Conservation (phyloP, 2,113 vertebrate species). For the Mirza zaza region DNA sequence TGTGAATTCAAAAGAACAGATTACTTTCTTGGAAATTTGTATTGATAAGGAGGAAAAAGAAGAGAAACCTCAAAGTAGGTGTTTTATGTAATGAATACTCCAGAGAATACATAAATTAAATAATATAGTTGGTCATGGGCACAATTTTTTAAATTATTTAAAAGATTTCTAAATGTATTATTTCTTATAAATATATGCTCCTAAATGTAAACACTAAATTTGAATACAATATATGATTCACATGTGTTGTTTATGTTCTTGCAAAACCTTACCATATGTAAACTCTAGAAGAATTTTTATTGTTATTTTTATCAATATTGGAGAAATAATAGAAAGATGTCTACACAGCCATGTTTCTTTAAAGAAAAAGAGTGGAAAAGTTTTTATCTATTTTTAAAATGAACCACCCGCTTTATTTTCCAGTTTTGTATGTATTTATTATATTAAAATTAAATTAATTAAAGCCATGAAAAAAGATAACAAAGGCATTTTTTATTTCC, state of each 20-base stretch:
- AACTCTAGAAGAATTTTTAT: background rate
- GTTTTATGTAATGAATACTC: background rate
- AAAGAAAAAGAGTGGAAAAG: background rate
- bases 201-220: constrained; percentile 24
- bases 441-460: constrained; percentile 28
- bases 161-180: background rate
- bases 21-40: background rate
- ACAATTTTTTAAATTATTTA: background rate
- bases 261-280: background rate
- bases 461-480: background rate
- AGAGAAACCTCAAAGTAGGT: background rate
- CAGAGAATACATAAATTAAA: background rate
- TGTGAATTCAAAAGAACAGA: background rate
- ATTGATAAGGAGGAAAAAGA: background rate
- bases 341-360: background rate
- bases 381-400: constrained; percentile 21
- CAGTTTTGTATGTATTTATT: background rate
- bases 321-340: constrained; percentile 10
- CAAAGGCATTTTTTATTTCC: background rate
- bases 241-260: background rate
- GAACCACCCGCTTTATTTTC: background rate
- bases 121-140: background rate
- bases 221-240: background rate
- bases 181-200: background rate
- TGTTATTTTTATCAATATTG: background rate